These are phyloP conservation scores for Oryzaephilus surinamensis DNA, from an alignment of 1,140 invertebrate species.

Conservation along the genomic window DNA sequence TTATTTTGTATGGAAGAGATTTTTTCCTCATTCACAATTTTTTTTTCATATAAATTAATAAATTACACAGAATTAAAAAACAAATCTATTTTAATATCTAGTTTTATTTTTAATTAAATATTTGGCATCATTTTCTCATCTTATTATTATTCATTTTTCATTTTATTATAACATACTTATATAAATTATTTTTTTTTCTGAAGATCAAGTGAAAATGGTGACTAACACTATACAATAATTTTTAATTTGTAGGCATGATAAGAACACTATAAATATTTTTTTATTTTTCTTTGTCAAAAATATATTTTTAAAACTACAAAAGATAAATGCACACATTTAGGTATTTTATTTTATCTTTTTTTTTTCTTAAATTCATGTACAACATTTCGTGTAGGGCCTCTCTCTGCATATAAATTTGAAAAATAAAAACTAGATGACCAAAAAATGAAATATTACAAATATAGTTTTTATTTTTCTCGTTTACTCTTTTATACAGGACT, in stretches of 20 bases:
- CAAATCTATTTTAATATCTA: constrained; percentile 12
- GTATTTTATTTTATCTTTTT: too few relatives aligned
- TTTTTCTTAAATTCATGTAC: too few relatives aligned
- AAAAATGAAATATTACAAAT: too few relatives aligned
- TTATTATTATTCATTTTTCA: too few relatives aligned
- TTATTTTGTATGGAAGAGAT: constrained; percentile 24
- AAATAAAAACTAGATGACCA: too few relatives aligned
- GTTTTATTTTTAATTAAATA: constrained; percentile 30
- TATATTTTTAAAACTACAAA: constrained; percentile 13
- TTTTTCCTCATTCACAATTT: constrained; percentile 11
- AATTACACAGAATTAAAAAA: constrained; percentile 15
- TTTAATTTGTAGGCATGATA: constrained; percentile 23
- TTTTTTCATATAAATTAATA: constrained; percentile 13
- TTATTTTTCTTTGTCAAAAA: constrained; percentile 10
- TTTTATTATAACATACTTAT: constrained; percentile 28
- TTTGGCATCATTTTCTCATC: constrained; percentile 30
- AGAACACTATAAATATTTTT: constrained; percentile 27
- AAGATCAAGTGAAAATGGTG: constrained; percentile 20
- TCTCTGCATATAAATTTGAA: too few relatives aligned
- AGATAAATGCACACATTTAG: constrained; percentile 17
- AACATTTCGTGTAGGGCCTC: too few relatives aligned
- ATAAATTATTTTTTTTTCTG: constrained; percentile 21
- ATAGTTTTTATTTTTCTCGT: too few relatives aligned
- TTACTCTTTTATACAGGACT: too few relatives aligned
- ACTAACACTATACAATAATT: constrained; percentile 31